Conservation (phyloP, 2,888 invertebrate species). For the Sipha maydis region DNA sequence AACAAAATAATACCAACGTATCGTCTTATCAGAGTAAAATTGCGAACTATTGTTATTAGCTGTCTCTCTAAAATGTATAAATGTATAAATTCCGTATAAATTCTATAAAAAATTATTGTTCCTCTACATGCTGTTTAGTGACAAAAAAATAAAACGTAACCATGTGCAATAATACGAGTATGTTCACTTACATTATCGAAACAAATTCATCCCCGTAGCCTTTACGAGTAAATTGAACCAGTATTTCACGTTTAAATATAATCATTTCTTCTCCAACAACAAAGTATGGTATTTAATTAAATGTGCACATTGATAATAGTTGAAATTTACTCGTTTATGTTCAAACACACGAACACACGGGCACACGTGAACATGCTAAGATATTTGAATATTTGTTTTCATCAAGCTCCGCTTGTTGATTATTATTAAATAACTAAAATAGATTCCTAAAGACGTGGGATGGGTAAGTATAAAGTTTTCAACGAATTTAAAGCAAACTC, state of each 20-base stretch:
- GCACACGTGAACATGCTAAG: not conserved
- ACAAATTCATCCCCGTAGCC: too few species aligned
- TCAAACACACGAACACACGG: not conserved
- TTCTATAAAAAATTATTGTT: too few species aligned
- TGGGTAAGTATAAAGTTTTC: not conserved
- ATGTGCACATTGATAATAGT: not conserved
- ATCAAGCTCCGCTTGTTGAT: not conserved
- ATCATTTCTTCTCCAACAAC: too few species aligned
- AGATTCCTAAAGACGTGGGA: not conserved
- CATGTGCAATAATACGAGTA: too few species aligned
- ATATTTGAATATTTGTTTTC: constrained; percentile 25
- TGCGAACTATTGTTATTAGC: not conserved
- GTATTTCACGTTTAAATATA: too few species aligned
- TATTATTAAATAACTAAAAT: not conserved
- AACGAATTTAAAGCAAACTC: not conserved
- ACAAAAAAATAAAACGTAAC: too few species aligned
- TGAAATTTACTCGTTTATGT: constrained; percentile 5
- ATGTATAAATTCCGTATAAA: too few species aligned
- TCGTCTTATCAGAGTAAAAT: not conserved
- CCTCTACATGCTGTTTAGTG: too few species aligned
- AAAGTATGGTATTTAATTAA: not conserved
- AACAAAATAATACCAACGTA: not conserved
- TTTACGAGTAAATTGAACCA: too few species aligned
- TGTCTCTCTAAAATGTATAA: not conserved
- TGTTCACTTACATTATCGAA: not conserved